Evolutionary conservation across 2,797 vertebrate genomes (phyloP).

Genomic region (Hemitrygon akajei): DNA sequence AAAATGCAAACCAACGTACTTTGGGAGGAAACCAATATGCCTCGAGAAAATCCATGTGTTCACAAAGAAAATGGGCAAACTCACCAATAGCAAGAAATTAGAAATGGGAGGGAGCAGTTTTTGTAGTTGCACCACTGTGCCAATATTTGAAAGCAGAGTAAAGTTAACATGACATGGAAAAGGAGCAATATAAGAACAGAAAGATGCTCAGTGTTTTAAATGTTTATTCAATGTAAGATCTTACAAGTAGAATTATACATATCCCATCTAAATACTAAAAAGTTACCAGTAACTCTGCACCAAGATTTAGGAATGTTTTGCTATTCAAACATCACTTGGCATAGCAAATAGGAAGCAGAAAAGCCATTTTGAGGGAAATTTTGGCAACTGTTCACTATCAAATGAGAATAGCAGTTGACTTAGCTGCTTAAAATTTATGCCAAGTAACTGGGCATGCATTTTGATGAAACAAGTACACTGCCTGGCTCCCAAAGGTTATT

Average conservation of each 20-base stretch:
- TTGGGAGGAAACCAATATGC: no score
- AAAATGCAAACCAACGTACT: no score
- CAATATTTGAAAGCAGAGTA: background rate
- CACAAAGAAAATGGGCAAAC: no score
- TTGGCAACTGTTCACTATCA: background rate
- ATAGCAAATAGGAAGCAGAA: background rate
- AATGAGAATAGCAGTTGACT: background rate
- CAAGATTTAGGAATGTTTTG: background rate
- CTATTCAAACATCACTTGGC: background rate
- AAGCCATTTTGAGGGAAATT: background rate
- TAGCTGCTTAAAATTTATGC: no score
- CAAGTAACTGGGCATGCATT: background rate
- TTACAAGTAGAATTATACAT: background rate
- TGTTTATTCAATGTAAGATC: background rate
- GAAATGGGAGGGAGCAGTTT: no score
- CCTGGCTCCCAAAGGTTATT: background rate
- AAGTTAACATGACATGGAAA: background rate
- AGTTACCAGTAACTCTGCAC: background rate
- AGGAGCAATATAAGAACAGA: background rate
- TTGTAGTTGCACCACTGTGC: background rate
- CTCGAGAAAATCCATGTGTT: no score
- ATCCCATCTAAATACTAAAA: background rate
- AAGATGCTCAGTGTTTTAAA: background rate
- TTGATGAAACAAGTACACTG: slow-evolving; percentile 2
- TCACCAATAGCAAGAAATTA: no score